Evolutionary conservation across 2,888 invertebrate species (phyloP).

Genomic region (Encarsia formosa): DNA sequence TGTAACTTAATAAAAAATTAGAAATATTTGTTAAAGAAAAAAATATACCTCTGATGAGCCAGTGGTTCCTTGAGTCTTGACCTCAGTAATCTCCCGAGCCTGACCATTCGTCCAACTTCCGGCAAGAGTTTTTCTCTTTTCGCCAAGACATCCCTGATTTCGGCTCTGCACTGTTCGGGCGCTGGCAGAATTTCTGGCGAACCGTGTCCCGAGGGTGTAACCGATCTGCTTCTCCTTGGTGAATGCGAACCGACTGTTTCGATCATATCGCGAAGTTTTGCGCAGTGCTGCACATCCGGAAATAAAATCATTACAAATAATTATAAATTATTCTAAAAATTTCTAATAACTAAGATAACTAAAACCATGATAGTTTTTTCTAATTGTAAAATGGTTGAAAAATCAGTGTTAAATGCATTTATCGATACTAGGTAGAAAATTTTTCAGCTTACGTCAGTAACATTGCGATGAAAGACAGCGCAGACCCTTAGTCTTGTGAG

Average conservation of each 20-base stretch:
- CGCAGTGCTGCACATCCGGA: slow-evolving; percentile 57
- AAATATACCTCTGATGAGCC: slow-evolving; percentile 42
- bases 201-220: slow-evolving; percentile 8
- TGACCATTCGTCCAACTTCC: slow-evolving; percentile 69
- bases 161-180: slow-evolving; percentile 23
- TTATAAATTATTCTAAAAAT: too few species aligned
- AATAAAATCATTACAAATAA: too few species aligned
- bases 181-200: not conserved
- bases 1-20: too few species aligned
- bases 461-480: slow-evolving; percentile 69
- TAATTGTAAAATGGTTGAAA: too few species aligned
- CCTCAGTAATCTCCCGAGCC: slow-evolving; percentile 64
- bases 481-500: slow-evolving; percentile 71
- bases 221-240: slow-evolving; percentile 26
- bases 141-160: slow-evolving; percentile 55
- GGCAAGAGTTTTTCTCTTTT: slow-evolving; percentile 63
- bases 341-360: too few species aligned
- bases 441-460: slow-evolving; percentile 45
- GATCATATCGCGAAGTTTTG: slow-evolving; percentile 59
- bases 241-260: slow-evolving; percentile 51
- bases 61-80: slow-evolving; percentile 65
- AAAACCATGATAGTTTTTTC: too few species aligned
- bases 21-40: too few species aligned
- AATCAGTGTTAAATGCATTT: too few species aligned
- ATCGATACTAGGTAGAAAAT: too few species aligned